These are phyloP conservation scores for Babylonia areolata DNA, from an alignment of 1,140 invertebrate species.

Conservation along the genomic window DNA sequence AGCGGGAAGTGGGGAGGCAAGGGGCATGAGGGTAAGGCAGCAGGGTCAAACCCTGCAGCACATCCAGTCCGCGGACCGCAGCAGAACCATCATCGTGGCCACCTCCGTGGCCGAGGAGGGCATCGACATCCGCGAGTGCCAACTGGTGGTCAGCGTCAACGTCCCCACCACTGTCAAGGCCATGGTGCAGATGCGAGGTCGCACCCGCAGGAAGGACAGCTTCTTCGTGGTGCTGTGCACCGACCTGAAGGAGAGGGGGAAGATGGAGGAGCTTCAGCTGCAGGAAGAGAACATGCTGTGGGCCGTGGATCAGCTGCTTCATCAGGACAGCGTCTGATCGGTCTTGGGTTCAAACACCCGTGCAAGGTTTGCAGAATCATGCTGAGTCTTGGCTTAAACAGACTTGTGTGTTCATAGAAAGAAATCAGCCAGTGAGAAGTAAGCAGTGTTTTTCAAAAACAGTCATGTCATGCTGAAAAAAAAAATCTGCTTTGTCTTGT, in stretches of 20 bases:
- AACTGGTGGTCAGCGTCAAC: slow-evolving; percentile 69
- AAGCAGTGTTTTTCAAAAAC: no score
- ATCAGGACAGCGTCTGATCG: no score
- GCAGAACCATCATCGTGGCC: slow-evolving; percentile 61
- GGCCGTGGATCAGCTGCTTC: slow-evolving; percentile 45
- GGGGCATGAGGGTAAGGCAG: slow-evolving; percentile 63
- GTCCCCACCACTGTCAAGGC: slow-evolving; percentile 66
- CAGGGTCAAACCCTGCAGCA: slow-evolving; percentile 60
- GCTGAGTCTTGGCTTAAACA: no score
- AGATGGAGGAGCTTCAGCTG: slow-evolving; percentile 55
- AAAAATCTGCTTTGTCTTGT: no score
- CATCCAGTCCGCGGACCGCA: slow-evolving; percentile 47
- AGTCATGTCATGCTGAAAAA: no score
- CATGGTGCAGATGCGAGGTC: slow-evolving; percentile 70
- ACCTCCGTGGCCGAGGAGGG: slow-evolving; percentile 73
- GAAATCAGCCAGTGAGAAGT: no score
- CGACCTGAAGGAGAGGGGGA: slow-evolving; percentile 53
- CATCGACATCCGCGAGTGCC: slow-evolving; percentile 68
- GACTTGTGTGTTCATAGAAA: no score
- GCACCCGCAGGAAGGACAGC: slow-evolving; percentile 65
- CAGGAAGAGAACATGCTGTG: slow-evolving; percentile 64
- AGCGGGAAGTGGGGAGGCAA: slow-evolving; percentile 33
- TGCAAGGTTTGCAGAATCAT: no score
- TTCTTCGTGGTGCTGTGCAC: slow-evolving; percentile 68
- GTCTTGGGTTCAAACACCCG: no score